Evolutionary conservation across 2,888 invertebrate species (phyloP).

Genomic region (Ophraella communa): DNA sequence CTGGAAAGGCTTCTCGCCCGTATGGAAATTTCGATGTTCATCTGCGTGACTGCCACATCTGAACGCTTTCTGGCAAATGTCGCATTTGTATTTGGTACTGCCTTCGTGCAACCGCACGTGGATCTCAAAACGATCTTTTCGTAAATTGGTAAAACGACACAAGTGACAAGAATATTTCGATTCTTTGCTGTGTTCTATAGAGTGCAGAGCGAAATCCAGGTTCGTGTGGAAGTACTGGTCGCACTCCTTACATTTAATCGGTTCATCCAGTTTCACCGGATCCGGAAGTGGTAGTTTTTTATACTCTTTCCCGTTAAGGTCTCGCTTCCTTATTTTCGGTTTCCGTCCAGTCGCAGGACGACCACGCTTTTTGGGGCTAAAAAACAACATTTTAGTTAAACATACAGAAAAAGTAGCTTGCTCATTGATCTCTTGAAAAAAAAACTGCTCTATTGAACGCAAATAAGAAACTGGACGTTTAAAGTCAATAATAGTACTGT

Average conservation of each 20-base stretch:
- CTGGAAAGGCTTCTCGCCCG: constrained; percentile 58
- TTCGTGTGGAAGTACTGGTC: constrained; percentile 16
- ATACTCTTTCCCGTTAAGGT: neutral
- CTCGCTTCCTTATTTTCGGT: constrained; percentile 4
- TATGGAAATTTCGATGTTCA: constrained; percentile 60
- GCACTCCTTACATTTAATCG: constrained; percentile 17
- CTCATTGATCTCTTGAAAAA: too few species aligned
- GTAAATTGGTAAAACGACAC: constrained; percentile 42
- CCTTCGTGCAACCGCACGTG: constrained; percentile 58
- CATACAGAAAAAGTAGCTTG: too few species aligned
- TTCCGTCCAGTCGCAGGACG: neutral
- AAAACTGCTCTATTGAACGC: too few species aligned
- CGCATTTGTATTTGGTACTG: constrained; percentile 44
- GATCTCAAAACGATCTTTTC: constrained; percentile 47
- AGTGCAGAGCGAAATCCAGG: constrained; percentile 32
- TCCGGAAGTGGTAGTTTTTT: constrained; percentile 15
- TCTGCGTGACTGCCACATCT: constrained; percentile 62
- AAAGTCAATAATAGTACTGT: too few species aligned
- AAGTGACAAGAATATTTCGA: constrained; percentile 32
- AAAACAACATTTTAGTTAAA: too few species aligned
- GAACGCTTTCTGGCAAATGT: constrained; percentile 47
- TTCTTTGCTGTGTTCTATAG: constrained; percentile 28
- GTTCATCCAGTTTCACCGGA: constrained; percentile 26
- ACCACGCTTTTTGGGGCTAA: constrained; percentile 2
- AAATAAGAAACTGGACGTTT: too few species aligned